phyloP scores from a whole-genome alignment of 2,888 invertebrate genomes.

The Amphiduros pacificus region DNA sequence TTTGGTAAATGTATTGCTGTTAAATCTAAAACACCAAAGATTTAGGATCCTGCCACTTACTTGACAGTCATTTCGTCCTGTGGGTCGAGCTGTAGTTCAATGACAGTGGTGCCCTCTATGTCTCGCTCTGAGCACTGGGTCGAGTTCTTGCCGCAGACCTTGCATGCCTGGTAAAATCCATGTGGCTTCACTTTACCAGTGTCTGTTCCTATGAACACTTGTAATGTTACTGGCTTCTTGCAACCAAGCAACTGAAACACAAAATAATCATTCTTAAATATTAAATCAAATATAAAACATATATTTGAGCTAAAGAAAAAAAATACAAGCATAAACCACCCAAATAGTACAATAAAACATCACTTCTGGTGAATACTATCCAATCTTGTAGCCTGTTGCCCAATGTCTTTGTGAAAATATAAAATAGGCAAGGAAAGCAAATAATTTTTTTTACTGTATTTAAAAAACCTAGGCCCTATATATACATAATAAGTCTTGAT shows the following conservation, averaged over 20 bases:
- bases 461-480: too few species aligned
- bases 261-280: not conserved
- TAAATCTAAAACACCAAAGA: too few species aligned
- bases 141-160: constrained; percentile 94
- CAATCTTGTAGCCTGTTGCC: too few species aligned
- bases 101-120: constrained; percentile 91
- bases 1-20: too few species aligned
- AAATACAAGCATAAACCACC: too few species aligned
- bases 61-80: constrained; percentile 31
- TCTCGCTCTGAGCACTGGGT: constrained; percentile 88
- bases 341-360: too few species aligned
- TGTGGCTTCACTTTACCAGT: constrained; percentile 88
- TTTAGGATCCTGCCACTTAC: constrained; percentile 19
- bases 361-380: too few species aligned
- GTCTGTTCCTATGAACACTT: constrained; percentile 92
- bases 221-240: constrained; percentile 81
- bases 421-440: too few species aligned
- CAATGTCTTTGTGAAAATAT: too few species aligned
- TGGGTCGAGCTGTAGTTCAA: constrained; percentile 88
- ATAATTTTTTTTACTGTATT: too few species aligned
- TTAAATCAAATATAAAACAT: not conserved
- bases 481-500: too few species aligned
- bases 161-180: constrained; percentile 96
- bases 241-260: constrained; percentile 75
- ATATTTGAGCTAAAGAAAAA: too few species aligned